Conservation (phyloP, 2,888 invertebrate genomes). For the Latrodectus elegans region DNA sequence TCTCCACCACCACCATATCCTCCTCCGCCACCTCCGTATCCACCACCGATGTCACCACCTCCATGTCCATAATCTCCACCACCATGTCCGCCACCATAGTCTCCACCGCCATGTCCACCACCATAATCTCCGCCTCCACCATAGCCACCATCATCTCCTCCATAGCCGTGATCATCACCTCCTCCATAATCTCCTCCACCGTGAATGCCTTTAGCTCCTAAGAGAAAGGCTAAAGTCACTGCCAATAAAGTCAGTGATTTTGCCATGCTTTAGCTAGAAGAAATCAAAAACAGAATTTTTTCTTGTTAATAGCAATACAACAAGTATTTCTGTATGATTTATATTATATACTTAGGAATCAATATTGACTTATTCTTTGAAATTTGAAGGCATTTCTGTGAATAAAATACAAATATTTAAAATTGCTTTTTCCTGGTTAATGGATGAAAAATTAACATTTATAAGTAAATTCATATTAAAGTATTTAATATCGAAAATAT, state of each 20-base stretch:
- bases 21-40: conserved; percentile 75
- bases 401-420: no score
- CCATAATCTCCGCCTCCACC: conserved; percentile 41
- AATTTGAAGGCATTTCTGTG: no score
- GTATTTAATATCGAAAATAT: no score
- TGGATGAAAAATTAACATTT: no score
- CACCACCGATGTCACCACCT: conserved; percentile 82
- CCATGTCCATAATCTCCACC: conserved; percentile 79
- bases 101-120: conserved; percentile 78
- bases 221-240: conserved; percentile 58
- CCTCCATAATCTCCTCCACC: conserved; percentile 60
- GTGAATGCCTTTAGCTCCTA: conserved; percentile 34
- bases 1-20: conserved; percentile 54
- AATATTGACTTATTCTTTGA: no score
- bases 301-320: no score
- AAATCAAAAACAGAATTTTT: neutral
- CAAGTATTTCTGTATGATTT: no score
- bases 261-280: conserved; percentile 51
- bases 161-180: conserved; percentile 31
- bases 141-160: conserved; percentile 31
- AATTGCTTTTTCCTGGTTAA: no score
- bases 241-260: conserved; percentile 61
- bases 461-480: no score
- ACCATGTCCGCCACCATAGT: conserved; percentile 72
- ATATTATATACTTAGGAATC: no score